Evolutionary conservation across 2,888 invertebrate genomes (phyloP).

Genomic region (Tipula confusa): DNA sequence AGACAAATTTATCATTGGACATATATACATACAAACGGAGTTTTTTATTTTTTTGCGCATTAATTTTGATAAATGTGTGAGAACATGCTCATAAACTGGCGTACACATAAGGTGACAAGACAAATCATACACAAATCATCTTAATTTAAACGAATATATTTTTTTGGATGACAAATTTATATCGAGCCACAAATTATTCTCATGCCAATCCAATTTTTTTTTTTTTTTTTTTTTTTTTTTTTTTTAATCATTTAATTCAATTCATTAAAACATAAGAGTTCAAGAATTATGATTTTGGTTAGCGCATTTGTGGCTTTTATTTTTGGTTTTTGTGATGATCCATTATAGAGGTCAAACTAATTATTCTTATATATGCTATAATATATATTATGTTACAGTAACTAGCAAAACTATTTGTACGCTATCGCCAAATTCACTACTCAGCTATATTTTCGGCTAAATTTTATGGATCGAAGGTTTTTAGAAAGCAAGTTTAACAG

Average conservation of each 20-base stretch:
- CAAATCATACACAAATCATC: background rate
- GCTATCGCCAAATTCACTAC: no score
- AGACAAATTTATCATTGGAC: background rate
- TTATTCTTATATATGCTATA: background rate
- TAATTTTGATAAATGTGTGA: background rate
- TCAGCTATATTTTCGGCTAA: no score
- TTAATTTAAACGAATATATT: background rate
- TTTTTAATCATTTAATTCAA: slow-evolving; percentile 8
- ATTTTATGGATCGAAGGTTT: no score
- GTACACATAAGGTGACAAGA: background rate
- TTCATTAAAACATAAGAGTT: slow-evolving; percentile 25
- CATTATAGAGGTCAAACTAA: slow-evolving; percentile 4
- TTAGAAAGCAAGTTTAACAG: no score
- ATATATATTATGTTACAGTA: no score
- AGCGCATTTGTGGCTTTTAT: no score
- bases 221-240: no score
- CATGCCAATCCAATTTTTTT: slow-evolving; percentile 13
- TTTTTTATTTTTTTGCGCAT: background rate
- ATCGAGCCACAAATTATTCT: background rate
- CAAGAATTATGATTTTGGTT: slow-evolving; percentile 14
- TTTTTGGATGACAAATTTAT: background rate
- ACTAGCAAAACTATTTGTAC: no score
- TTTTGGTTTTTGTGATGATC: background rate
- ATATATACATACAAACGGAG: no score
- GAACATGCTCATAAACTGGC: background rate